phyloP scores from a whole-genome alignment of 2,888 invertebrate genomes.

The Elysia crispata region DNA sequence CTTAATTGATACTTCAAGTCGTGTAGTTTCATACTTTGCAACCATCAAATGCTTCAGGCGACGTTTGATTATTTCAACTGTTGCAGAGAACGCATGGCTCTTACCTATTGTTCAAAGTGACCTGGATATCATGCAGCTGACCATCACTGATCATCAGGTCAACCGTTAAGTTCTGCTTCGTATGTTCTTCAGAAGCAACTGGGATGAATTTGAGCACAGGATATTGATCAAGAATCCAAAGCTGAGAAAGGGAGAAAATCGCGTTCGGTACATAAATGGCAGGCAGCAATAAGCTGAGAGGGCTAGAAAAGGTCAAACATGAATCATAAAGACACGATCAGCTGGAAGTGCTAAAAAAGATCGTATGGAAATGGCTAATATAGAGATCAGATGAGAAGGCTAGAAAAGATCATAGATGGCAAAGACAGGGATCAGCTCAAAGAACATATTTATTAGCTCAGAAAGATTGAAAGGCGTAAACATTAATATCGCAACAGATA shows the following conservation, averaged over 20 bases:
- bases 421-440: too few relatives aligned
- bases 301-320: neutral
- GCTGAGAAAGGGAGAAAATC: conserved; percentile 52
- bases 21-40: too few relatives aligned
- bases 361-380: too few relatives aligned
- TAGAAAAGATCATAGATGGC: neutral
- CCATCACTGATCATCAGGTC: conserved; percentile 63
- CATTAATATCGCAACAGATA: too few relatives aligned
- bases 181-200: conserved; percentile 53
- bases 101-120: conserved; percentile 62
- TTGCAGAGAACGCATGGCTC: too few relatives aligned
- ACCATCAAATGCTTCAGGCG: too few relatives aligned
- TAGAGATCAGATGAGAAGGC: neutral
- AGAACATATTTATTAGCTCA: too few relatives aligned
- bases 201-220: conserved; percentile 63
- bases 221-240: conserved; percentile 64
- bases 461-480: too few relatives aligned
- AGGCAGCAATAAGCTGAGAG: neutral
- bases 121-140: conserved; percentile 63
- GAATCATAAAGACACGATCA: too few relatives aligned
- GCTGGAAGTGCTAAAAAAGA: too few relatives aligned
- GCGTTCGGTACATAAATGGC: too few relatives aligned
- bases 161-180: conserved; percentile 60
- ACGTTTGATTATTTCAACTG: too few relatives aligned
- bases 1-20: neutral